Conservation (phyloP, 2,888 invertebrate species). For the Brachylomia viminalis region DNA sequence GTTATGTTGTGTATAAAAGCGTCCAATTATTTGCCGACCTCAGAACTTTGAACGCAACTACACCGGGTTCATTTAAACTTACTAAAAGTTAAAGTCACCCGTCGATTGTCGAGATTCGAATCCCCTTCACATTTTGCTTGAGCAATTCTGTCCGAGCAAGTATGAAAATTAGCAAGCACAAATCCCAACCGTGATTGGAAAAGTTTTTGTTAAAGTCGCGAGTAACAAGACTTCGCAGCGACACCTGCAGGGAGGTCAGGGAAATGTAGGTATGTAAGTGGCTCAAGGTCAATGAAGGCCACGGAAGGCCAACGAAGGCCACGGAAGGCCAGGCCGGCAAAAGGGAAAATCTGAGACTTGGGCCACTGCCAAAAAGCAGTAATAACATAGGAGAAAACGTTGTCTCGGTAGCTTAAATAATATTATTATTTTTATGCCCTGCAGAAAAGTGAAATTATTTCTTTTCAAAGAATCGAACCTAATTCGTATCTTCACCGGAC, state of each 20-base stretch:
- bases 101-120: background rate
- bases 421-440: conserved; percentile 36
- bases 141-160: conserved; percentile 22
- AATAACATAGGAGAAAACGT: conserved; percentile 45
- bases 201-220: conserved; percentile 42
- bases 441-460: conserved; percentile 44
- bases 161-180: conserved; percentile 32
- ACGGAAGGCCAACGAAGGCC: conserved; percentile 59
- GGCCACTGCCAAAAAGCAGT: conserved; percentile 53
- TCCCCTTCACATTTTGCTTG: background rate
- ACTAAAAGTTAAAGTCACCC: conserved; percentile 16
- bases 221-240: conserved; percentile 41
- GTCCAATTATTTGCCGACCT: background rate
- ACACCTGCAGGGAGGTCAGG: conserved; percentile 59
- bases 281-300: conserved; percentile 65
- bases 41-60: background rate
- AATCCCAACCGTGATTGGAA: conserved; percentile 44
- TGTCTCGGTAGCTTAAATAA: conserved; percentile 50
- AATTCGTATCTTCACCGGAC: conserved; percentile 44
- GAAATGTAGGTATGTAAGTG: conserved; percentile 38
- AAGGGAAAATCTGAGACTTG: conserved; percentile 62
- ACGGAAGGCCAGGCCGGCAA: conserved; percentile 50
- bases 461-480: conserved; percentile 24
- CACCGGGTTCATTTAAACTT: background rate
- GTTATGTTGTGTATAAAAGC: background rate